Evolutionary conservation across 2,797 vertebrate genomes (phyloP), one percentile per base, ranked within the genome.

Genomic region (Hipposideros larvatus): DNA sequence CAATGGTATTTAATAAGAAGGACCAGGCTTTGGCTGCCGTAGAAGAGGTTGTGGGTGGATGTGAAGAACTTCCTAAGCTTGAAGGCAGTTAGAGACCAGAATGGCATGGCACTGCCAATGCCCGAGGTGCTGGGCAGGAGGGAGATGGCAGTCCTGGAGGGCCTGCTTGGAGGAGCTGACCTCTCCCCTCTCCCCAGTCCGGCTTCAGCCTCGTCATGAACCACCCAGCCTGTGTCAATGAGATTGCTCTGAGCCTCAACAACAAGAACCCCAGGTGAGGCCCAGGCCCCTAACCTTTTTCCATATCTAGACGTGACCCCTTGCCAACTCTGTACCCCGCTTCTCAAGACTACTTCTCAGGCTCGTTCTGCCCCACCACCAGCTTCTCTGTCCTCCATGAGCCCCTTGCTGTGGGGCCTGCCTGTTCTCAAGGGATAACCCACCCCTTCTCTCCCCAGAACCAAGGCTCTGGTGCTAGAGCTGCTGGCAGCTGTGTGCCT

Each of bases 131-230:
- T 10, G 61, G 43, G 61, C 37, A 41, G 37, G 31, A 46, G 53
- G 48, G 55, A n/a, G n/a, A 46, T 59, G 34, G 77, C 18, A 83
- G 51, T 79, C 18, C 43, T 9, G 18, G 71, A 46, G 43, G 28
- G 43, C 26, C 75, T 91, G 41, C 75, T 48, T 51, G 48, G 63
- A 94, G 73, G 71, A 51, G 21, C 70, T 96, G 31, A 97, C 65
- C 26, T 87, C 61, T 77, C 14, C 59, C 97, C 41, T 61, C 15
- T 46, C 26, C 65, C 59, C 96, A 99, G 99, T 99, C 99, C 13
- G 99, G 99, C 65, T 99, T 99, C 98, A 99, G 99, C 98, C 99
- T 99, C 95, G 99, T 99, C 98, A 99, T 99, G 99, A 99, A 98
- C 93, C 99, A 99, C 92, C 98, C 99, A 0, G 98, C 98, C 95